phyloP scores from a whole-genome alignment of 2,113 vertebrate species.

The Pleuronectes platessa region DNA sequence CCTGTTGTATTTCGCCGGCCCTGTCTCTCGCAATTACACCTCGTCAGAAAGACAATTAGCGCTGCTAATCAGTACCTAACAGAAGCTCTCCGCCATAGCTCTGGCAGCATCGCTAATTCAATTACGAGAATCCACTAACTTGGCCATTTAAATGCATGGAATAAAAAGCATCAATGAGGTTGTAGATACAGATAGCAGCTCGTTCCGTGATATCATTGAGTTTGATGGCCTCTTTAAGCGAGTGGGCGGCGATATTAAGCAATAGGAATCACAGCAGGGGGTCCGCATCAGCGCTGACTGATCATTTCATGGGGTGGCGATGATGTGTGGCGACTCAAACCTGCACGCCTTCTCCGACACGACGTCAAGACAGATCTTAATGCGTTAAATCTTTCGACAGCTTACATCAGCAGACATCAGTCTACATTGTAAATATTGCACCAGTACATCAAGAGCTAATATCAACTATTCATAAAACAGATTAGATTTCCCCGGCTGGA shows the following conservation, averaged over 20 bases:
- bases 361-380: constrained; percentile 52
- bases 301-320: constrained; percentile 10
- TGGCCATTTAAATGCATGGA: constrained; percentile 73
- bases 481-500: constrained; percentile 54
- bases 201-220: not conserved
- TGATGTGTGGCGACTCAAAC: constrained; percentile 33
- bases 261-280: constrained; percentile 14
- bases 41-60: constrained; percentile 78
- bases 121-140: constrained; percentile 61
- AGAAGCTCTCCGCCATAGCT: constrained; percentile 64
- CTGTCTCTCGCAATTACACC: constrained; percentile 69
- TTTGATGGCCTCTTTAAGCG: constrained; percentile 32
- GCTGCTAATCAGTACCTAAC: constrained; percentile 72
- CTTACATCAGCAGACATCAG: constrained; percentile 68
- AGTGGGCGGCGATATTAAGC: not conserved
- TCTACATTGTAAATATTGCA: constrained; percentile 67
- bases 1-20: constrained; percentile 57
- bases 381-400: constrained; percentile 59
- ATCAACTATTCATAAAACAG: constrained; percentile 59
- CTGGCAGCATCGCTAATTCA: constrained; percentile 70
- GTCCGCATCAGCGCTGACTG: constrained; percentile 23
- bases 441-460: constrained; percentile 64
- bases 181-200: constrained; percentile 25
- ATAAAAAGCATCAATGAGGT: constrained; percentile 30
- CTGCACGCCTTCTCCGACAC: constrained; percentile 14